Evolutionary conservation across 2,113 vertebrate genomes (phyloP).

Genomic region (Microcebus ravelobensis): DNA sequence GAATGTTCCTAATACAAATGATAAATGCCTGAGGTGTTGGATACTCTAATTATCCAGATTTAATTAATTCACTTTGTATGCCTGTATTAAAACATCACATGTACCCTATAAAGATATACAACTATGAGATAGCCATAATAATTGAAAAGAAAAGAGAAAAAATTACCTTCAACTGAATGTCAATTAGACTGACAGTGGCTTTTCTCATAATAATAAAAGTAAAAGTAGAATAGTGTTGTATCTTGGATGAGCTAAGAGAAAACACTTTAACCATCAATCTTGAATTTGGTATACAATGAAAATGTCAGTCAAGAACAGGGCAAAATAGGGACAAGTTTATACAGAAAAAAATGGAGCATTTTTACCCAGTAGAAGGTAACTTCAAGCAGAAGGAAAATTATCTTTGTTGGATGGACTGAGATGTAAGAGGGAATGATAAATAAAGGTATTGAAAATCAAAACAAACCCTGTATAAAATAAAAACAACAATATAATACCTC

Average conservation of each 20-base stretch:
- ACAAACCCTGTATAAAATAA: neutral
- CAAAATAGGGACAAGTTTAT: neutral
- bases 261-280: neutral
- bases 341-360: neutral
- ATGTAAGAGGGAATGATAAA: neutral
- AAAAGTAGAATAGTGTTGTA: neutral
- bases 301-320: neutral
- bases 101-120: too few species aligned
- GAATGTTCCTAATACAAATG: too few species aligned
- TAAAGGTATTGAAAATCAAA: neutral
- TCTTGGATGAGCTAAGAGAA: neutral
- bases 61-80: too few species aligned
- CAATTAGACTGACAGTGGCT: neutral
- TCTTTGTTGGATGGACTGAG: neutral
- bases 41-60: too few species aligned
- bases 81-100: too few species aligned
- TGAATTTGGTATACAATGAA: neutral
- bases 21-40: too few species aligned
- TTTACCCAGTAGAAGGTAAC: neutral
- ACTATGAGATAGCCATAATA: too few species aligned
- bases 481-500: neutral
- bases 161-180: neutral
- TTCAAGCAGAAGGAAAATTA: neutral
- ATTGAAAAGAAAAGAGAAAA: neutral
- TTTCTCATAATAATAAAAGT: neutral